Conservation (phyloP, 2,888 invertebrate species). For the Formica aserva region DNA sequence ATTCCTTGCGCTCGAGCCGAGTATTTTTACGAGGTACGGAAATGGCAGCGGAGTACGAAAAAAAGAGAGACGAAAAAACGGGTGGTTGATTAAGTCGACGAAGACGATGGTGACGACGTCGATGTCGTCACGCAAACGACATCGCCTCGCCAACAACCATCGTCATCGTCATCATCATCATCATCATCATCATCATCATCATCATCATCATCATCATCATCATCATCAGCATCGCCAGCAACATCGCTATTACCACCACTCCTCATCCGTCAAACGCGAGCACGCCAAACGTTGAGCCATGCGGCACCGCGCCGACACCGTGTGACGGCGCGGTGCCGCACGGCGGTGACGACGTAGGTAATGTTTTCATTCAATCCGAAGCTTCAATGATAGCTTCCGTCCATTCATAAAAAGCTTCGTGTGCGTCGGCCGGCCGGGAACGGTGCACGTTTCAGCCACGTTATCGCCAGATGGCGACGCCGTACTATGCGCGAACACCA, state of each 20-base stretch:
- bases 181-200: not conserved
- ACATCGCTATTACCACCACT: constrained; percentile 27
- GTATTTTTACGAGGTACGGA: not conserved
- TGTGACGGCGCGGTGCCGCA: constrained; percentile 68
- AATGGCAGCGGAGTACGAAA: not conserved
- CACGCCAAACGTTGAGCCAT: constrained; percentile 66
- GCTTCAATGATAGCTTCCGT: constrained; percentile 86
- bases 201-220: not conserved
- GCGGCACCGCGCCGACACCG: constrained; percentile 69
- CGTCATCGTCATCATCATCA: not conserved
- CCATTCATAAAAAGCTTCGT: constrained; percentile 85
- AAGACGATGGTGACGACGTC: not conserved
- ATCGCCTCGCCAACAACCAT: not conserved
- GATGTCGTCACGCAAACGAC: not conserved
- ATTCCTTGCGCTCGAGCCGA: not conserved
- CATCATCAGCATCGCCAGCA: not conserved
- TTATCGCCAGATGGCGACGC: constrained; percentile 83
- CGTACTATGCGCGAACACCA: constrained; percentile 68
- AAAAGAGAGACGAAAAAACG: not conserved
- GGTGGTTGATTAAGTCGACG: not conserved
- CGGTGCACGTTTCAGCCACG: constrained; percentile 71
- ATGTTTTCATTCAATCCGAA: constrained; percentile 86
- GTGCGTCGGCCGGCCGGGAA: constrained; percentile 57
- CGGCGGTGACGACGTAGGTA: constrained; percentile 76
- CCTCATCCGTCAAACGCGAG: constrained; percentile 45